Evolutionary conservation across 2,113 vertebrate species (phyloP), one percentile per base, ranked within the genome.

Genomic region (Dasyurus viverrinus): DNA sequence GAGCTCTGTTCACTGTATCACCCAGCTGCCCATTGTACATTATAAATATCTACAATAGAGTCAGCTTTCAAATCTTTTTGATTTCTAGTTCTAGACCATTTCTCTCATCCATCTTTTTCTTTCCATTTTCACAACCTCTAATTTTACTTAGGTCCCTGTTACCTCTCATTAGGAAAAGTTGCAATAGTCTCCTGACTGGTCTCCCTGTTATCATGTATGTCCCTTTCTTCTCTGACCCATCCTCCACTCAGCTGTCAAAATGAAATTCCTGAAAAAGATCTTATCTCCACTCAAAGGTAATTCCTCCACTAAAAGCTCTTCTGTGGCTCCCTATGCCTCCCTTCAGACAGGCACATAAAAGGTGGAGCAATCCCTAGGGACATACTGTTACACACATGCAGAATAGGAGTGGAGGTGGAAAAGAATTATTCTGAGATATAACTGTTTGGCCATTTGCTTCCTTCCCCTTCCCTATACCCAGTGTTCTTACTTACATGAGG

Each of bases 391-490:
- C 24, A 55, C 24, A 25, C 24, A 55, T 26, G 1, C 55, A 26
- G 50, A 52, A 52, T 52, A 52, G 8, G 11, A 53, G 12, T 7
- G 95, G n/a, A 26, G 53, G 94, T 94, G 90, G 4, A 55, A 92
- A 92, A 89, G 48, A 94, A 94, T 27, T 24, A 26, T 94, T 90
- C 53, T 91, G 19, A 90, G 89, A 60, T 60, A 9, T 30, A 90
- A 52, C 94, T 52, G 24, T 90, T 94, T 97, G 53, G 57, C 89
- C 84, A 94, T 91, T 52, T 92, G 27, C 55, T 91, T 47, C 48
- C 46, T 47, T 54, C 57, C 27, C 57, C 60, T 5, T 68, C 30
- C 60, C 60, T 60, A 5, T 30, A 16, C 60, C 3, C 60, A 36
- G 30, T 36, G 12, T 68, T 68, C 30, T 68, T 36, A 14, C 12